phyloP scores from a whole-genome alignment of 2,113 vertebrate species.

The Tursiops truncatus region DNA sequence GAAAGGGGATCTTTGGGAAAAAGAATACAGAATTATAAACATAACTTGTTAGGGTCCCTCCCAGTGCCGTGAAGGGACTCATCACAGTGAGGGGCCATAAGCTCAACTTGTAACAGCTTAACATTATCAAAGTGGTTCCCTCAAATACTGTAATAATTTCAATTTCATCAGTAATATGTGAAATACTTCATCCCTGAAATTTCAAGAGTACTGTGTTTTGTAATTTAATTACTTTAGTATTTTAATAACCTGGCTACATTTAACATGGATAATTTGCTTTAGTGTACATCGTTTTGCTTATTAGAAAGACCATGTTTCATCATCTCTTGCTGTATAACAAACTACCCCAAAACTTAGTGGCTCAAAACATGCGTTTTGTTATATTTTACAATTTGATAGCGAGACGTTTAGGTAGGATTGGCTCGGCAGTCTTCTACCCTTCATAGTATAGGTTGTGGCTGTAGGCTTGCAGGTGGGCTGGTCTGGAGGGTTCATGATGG shows the following conservation, averaged over 20 bases:
- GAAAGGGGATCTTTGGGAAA: not conserved
- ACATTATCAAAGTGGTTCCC: not conserved
- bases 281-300: not conserved
- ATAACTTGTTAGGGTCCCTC: not conserved
- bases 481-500: not conserved
- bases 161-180: not conserved
- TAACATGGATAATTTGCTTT: not conserved
- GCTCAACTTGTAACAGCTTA: not conserved
- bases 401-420: not conserved
- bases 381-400: not conserved
- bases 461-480: not conserved
- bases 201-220: not conserved
- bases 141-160: not conserved
- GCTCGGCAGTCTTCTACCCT: not conserved
- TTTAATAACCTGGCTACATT: not conserved
- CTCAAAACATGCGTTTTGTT: not conserved
- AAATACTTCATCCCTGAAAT: not conserved
- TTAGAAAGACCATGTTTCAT: not conserved
- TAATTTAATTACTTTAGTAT: not conserved
- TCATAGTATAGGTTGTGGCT: not conserved
- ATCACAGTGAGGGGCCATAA: not conserved
- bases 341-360: not conserved
- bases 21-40: not conserved
- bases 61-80: not conserved
- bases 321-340: not conserved